Evolutionary conservation across 2,113 vertebrate species (phyloP).

Genomic region (Microcebus ravelobensis): DNA sequence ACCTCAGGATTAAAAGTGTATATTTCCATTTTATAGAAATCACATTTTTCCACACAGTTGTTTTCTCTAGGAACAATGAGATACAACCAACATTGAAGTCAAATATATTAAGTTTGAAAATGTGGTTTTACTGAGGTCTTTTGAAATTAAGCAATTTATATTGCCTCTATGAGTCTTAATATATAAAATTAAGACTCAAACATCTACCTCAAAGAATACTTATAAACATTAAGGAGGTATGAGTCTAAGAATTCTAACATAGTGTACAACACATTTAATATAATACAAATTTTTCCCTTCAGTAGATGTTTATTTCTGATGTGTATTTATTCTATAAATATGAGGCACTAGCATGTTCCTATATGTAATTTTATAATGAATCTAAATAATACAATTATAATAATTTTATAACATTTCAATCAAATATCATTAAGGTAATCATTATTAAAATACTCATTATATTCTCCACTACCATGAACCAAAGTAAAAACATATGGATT

Average conservation of each 20-base stretch:
- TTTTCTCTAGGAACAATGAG: background rate
- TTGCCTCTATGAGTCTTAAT: background rate
- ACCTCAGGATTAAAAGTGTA: background rate
- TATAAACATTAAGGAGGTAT: background rate
- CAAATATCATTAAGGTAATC: background rate
- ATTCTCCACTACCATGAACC: background rate
- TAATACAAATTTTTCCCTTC: background rate
- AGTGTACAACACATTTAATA: background rate
- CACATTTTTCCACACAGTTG: background rate
- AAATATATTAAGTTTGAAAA: background rate
- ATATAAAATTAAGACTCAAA: slow-evolving; percentile 11
- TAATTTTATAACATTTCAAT: slow-evolving; percentile 40
- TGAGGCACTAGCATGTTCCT: background rate
- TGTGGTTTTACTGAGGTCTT: background rate
- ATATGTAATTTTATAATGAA: background rate
- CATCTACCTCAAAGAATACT: background rate
- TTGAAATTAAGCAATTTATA: background rate
- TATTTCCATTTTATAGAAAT: background rate
- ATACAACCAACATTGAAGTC: background rate
- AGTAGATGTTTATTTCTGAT: background rate
- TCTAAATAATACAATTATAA: background rate
- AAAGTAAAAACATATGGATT: background rate
- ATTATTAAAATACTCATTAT: background rate
- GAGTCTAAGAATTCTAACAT: background rate
- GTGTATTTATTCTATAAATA: background rate